Evolutionary conservation across 2,888 invertebrate genomes (phyloP).

Genomic region (Boloria selene): DNA sequence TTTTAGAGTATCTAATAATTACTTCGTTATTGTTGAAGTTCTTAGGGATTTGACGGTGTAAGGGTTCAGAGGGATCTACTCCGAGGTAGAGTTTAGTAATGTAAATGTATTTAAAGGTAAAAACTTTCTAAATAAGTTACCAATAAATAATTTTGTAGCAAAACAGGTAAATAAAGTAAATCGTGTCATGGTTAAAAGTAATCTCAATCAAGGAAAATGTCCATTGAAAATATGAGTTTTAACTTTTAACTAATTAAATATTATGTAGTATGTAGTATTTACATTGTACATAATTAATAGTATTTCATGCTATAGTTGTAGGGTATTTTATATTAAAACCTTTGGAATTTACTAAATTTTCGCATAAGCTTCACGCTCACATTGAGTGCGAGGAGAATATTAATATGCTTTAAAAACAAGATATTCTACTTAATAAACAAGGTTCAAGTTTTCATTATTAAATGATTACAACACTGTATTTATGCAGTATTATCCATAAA

Average conservation of each 20-base stretch:
- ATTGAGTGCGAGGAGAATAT: conserved; percentile 5
- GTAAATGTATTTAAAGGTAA: no score
- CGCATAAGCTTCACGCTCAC: neutral
- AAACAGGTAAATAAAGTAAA: no score
- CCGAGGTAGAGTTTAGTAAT: no score
- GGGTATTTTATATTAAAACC: neutral
- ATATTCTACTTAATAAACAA: neutral
- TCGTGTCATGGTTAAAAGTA: no score
- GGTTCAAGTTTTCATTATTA: neutral
- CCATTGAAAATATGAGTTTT: no score
- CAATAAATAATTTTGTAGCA: no score
- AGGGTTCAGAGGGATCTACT: neutral
- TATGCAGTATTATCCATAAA: no score
- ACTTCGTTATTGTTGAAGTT: neutral
- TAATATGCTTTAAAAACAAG: conserved; percentile 17
- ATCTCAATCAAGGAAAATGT: no score
- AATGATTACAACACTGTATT: neutral
- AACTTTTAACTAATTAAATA: no score
- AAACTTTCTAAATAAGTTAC: neutral
- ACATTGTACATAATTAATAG: no score
- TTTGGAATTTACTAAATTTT: neutral
- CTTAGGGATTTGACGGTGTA: neutral
- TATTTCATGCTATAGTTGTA: no score
- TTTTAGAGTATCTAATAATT: conserved; percentile 4
- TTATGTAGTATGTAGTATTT: no score